Conservation (phyloP, 2,797 vertebrate genomes). For the Gymnodraco acuticeps region DNA sequence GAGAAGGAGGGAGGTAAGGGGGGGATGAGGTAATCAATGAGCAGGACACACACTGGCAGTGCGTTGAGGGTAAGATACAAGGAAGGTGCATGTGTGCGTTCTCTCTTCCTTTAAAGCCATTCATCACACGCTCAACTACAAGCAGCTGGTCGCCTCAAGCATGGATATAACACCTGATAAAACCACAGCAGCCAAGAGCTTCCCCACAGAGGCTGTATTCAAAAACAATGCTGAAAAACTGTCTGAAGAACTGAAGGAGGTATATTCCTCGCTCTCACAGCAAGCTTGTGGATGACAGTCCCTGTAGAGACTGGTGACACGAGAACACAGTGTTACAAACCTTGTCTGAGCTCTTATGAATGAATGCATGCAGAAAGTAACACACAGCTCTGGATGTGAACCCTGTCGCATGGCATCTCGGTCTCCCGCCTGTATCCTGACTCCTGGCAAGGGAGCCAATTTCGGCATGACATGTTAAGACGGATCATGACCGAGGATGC, state of each 20-base stretch:
- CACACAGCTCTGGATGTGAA: slow-evolving; percentile 4
- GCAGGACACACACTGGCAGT: slow-evolving; percentile 39
- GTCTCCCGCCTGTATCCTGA: slow-evolving; percentile 17
- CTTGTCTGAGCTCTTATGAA: slow-evolving; percentile 23
- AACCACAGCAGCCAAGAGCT: slow-evolving; percentile 1
- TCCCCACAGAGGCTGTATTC: background rate
- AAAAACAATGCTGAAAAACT: slow-evolving; percentile 10
- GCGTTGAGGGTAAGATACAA: slow-evolving; percentile 10
- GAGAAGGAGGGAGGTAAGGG: slow-evolving; percentile 30
- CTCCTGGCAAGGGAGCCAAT: slow-evolving; percentile 1
- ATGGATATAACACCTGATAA: slow-evolving; percentile 1
- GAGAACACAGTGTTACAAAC: slow-evolving; percentile 40
- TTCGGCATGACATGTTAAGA: slow-evolving; percentile 20
- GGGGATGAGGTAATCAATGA: slow-evolving; percentile 72
- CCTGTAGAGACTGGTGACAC: slow-evolving; percentile 27
- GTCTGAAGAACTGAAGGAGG: background rate
- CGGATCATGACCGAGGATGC: slow-evolving; percentile 8
- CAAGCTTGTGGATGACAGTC: slow-evolving; percentile 43
- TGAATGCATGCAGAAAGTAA: slow-evolving; percentile 6
- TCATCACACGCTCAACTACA: slow-evolving; percentile 39
- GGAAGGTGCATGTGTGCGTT: slow-evolving; percentile 6
- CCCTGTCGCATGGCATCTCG: slow-evolving; percentile 49
- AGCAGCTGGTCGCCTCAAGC: slow-evolving; percentile 33
- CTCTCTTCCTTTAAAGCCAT: slow-evolving; percentile 27
- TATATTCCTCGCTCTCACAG: background rate